A percentile compares a stretch with the other conserved stretches of the same genome.
Conservation (phyloP, 2,888 invertebrate species). For the Drosophila rellima region DNA sequence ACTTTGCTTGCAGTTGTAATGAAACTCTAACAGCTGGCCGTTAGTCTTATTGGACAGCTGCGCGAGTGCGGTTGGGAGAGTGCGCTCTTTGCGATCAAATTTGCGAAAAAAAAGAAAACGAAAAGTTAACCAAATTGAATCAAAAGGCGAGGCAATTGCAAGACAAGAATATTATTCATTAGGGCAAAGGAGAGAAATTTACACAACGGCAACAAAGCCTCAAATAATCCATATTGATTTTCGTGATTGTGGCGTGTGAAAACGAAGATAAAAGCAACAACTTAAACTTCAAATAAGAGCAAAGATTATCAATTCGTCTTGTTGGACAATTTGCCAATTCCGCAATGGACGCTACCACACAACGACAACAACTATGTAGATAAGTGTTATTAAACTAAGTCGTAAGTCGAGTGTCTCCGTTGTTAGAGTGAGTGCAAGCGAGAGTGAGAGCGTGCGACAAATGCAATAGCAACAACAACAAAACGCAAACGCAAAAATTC, state of each 20-base stretch:
- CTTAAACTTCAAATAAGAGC: slow-evolving; percentile 44
- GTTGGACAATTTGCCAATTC: slow-evolving; percentile 49
- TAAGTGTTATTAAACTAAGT: slow-evolving; percentile 38
- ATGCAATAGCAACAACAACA: slow-evolving; percentile 55
- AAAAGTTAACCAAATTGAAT: slow-evolving; percentile 52
- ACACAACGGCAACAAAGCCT: slow-evolving; percentile 5
- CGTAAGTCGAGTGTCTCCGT: slow-evolving; percentile 37
- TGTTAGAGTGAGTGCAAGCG: slow-evolving; percentile 16
- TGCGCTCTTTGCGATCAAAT: slow-evolving; percentile 21
- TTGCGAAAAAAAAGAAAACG: slow-evolving; percentile 33
- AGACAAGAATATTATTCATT: slow-evolving; percentile 42
- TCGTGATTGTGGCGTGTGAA: slow-evolving; percentile 46
- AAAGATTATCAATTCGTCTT: slow-evolving; percentile 49
- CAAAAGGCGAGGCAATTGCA: slow-evolving; percentile 43
- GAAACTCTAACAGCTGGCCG: slow-evolving; percentile 50
- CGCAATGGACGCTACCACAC: slow-evolving; percentile 32
- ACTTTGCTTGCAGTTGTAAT: no score
- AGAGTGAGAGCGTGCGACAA: slow-evolving; percentile 24
- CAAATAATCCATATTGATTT: slow-evolving; percentile 66
- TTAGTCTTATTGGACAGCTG: slow-evolving; percentile 64
- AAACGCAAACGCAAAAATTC: slow-evolving; percentile 64
- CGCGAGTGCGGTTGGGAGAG: slow-evolving; percentile 53
- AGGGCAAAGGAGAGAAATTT: slow-evolving; percentile 22
- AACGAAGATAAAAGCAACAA: slow-evolving; percentile 54
- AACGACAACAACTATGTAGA: slow-evolving; percentile 33